These are phyloP conservation scores for Aporophyla nigra DNA, from an alignment of 2,888 invertebrate genomes.

Conservation along the genomic window DNA sequence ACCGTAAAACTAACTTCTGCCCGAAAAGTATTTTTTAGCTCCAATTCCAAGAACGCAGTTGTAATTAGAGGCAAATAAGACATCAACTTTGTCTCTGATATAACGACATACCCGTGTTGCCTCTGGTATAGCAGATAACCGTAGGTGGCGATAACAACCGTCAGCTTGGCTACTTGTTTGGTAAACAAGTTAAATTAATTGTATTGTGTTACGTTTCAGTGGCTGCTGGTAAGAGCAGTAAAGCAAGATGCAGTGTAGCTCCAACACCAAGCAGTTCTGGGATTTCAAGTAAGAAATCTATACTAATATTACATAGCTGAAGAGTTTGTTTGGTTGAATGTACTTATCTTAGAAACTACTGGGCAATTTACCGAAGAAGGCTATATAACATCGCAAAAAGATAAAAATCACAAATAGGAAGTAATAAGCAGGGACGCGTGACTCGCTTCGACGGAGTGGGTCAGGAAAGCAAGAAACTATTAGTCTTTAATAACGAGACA, in stretches of 20 bases:
- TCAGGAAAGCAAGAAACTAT: too few species aligned
- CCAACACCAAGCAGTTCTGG: constrained; percentile 71
- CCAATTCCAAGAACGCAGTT: background rate
- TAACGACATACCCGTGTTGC: background rate
- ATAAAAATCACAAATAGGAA: too few species aligned
- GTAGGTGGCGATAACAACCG: background rate
- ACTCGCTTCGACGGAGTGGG: too few species aligned
- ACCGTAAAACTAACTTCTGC: too few species aligned
- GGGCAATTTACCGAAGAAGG: too few species aligned
- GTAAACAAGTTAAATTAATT: background rate
- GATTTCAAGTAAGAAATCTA: constrained; percentile 67
- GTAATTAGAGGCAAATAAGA: background rate
- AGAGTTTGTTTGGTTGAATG: too few species aligned
- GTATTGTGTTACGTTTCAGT: constrained; percentile 72
- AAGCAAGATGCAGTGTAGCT: constrained; percentile 81
- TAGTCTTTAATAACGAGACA: too few species aligned
- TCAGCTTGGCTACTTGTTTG: background rate
- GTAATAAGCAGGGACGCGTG: too few species aligned
- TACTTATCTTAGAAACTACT: too few species aligned
- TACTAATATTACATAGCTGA: too few species aligned
- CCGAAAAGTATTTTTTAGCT: too few species aligned
- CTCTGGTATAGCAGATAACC: background rate
- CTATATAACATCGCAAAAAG: too few species aligned
- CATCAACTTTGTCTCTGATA: background rate
- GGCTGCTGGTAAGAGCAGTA: constrained; percentile 84